phyloP scores from a whole-genome alignment of 1,140 invertebrate genomes.

The Anagrus nilaparvatae region DNA sequence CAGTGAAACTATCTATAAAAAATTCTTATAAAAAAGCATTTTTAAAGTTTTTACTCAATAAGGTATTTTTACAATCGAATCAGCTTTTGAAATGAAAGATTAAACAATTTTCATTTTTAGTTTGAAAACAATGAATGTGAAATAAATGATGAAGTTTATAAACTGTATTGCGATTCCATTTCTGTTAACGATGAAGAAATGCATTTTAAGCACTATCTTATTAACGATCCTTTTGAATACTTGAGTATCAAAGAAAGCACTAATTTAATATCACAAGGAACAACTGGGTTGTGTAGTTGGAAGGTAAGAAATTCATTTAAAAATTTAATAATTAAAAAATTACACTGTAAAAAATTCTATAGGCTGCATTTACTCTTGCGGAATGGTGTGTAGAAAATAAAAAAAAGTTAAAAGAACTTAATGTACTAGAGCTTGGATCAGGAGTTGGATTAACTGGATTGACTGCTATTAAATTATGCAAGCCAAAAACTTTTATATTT shows the following conservation, averaged over 20 bases:
- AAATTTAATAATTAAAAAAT: conserved; percentile 5
- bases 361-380: conserved; percentile 42
- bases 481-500: conserved; percentile 41
- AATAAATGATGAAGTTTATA: conserved; percentile 39
- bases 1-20: conserved; percentile 38
- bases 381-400: conserved; percentile 44
- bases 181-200: conserved; percentile 20
- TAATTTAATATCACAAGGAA: conserved; percentile 46
- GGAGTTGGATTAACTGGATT: conserved; percentile 47
- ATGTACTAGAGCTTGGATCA: conserved; percentile 47
- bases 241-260: conserved; percentile 42
- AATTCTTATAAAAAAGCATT: conserved; percentile 41
- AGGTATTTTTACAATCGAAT: conserved; percentile 19
- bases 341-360: conserved; percentile 9
- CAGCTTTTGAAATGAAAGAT: not conserved
- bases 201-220: conserved; percentile 42
- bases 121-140: conserved; percentile 33
- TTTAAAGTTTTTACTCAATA: conserved; percentile 38
- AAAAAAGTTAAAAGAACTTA: conserved; percentile 31
- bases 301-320: conserved; percentile 25
- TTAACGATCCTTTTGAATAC: conserved; percentile 23
- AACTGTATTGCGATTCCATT: conserved; percentile 34
- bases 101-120: conserved; percentile 17
- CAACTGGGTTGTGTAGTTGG: conserved; percentile 48
- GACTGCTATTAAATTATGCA: conserved; percentile 35